Conservation (phyloP, 2,888 invertebrate species). For the Drosophila birchii region DNA sequence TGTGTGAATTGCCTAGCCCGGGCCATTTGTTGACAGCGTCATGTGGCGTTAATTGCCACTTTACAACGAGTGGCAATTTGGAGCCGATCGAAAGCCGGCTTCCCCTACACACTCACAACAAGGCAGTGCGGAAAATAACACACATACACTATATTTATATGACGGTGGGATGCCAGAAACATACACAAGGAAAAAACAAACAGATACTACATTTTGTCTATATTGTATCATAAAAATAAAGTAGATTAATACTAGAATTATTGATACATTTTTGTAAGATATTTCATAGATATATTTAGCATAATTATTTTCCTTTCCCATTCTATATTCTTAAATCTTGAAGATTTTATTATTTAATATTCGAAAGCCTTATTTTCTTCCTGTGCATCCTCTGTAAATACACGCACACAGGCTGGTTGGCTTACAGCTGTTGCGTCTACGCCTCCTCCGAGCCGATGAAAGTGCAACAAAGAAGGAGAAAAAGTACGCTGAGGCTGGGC, state of each 20-base stretch:
- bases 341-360: too few species aligned
- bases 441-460: background rate
- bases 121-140: slow-evolving; percentile 1
- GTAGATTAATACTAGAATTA: too few species aligned
- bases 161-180: background rate
- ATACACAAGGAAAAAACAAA: background rate
- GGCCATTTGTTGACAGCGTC: slow-evolving; percentile 57
- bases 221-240: too few species aligned
- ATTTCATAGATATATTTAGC: background rate
- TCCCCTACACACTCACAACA: slow-evolving; percentile 3
- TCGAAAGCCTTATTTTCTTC: background rate
- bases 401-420: slow-evolving; percentile 9
- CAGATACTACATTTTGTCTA: too few species aligned
- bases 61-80: slow-evolving; percentile 60
- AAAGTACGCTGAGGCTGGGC: background rate
- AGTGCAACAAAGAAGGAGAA: slow-evolving; percentile 21
- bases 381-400: slow-evolving; percentile 4
- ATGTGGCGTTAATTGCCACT: slow-evolving; percentile 61
- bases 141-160: slow-evolving; percentile 12
- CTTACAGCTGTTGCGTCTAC: slow-evolving; percentile 29
- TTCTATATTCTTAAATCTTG: too few species aligned
- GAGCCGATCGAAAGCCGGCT: slow-evolving; percentile 46
- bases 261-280: background rate
- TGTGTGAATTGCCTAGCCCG: slow-evolving; percentile 30
- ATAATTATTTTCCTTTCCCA: too few species aligned